Percentiles rank a stretch among this genome's conserved stretches.
These are phyloP conservation scores for Oceanodroma leucorhoa DNA, from an alignment of 2,797 vertebrate genomes.

Conservation along the genomic window DNA sequence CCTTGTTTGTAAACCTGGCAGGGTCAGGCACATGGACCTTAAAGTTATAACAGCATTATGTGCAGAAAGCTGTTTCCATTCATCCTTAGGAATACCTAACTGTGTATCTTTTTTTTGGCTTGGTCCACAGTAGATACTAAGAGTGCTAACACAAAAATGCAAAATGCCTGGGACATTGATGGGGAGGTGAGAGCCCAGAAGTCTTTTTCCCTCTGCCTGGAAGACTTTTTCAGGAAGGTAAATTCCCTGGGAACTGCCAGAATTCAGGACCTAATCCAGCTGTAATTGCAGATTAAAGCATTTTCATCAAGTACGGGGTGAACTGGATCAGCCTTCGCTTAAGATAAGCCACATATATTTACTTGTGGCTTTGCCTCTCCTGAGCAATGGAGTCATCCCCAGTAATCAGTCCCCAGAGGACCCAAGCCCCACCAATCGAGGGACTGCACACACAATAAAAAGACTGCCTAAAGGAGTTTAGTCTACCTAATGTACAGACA, in stretches of 20 bases:
- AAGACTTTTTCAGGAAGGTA: neutral
- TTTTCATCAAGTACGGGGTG: neutral
- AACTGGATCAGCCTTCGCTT: neutral
- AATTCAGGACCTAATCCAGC: neutral
- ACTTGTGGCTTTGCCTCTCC: neutral
- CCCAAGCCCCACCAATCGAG: neutral
- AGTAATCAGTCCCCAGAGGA: neutral
- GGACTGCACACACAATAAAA: neutral
- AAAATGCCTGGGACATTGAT: neutral
- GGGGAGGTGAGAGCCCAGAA: neutral
- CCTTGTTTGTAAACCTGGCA: conserved; percentile 31
- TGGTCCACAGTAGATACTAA: neutral
- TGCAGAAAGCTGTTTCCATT: conserved; percentile 11
- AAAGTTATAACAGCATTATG: neutral
- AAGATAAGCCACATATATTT: neutral
- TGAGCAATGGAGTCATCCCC: neutral
- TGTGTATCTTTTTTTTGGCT: neutral
- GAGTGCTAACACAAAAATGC: neutral
- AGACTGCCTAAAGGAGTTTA: neutral
- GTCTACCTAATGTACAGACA: neutral
- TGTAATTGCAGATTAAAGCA: neutral
- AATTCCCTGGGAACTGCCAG: neutral
- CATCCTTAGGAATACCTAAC: neutral
- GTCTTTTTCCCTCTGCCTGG: neutral
- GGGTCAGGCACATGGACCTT: neutral